Conservation (phyloP, 1,140 invertebrate species). For the Drosophila dunni region DNA sequence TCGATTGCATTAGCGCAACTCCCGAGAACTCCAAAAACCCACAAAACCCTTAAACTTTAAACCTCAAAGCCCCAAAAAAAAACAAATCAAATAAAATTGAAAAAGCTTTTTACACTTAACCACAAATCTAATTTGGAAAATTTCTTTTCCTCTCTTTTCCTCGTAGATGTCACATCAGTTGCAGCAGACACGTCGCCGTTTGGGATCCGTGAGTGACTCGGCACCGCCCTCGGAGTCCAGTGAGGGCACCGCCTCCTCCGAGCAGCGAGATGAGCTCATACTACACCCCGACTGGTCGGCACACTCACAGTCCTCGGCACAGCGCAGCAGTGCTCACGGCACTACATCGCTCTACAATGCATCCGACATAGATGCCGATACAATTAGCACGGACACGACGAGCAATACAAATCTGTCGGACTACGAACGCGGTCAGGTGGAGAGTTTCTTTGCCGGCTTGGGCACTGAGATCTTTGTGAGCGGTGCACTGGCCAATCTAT, state of each 20-base stretch:
- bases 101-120: conserved; percentile 66
- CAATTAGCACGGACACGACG: conserved; percentile 78
- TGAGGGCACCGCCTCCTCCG: conserved; percentile 81
- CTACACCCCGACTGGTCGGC: conserved; percentile 78
- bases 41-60: neutral
- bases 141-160: conserved; percentile 11
- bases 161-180: conserved; percentile 76
- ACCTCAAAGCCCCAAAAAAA: neutral
- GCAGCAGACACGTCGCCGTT: conserved; percentile 77
- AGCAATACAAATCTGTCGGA: conserved; percentile 87
- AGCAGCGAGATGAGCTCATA: conserved; percentile 75
- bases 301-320: conserved; percentile 71
- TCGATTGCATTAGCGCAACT: conserved; percentile 32
- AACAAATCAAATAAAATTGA: conserved; percentile 26
- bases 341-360: conserved; percentile 77
- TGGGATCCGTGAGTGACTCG: conserved; percentile 82
- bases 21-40: conserved; percentile 6
- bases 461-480: conserved; percentile 93
- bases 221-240: conserved; percentile 83
- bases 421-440: conserved; percentile 90
- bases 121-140: conserved; percentile 73
- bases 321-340: conserved; percentile 69
- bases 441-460: conserved; percentile 91
- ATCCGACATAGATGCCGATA: conserved; percentile 80
- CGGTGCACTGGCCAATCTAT: conserved; percentile 92